These are phyloP conservation scores for Amaurobius ferox DNA, from an alignment of 2,888 invertebrate species.

Conservation along the genomic window DNA sequence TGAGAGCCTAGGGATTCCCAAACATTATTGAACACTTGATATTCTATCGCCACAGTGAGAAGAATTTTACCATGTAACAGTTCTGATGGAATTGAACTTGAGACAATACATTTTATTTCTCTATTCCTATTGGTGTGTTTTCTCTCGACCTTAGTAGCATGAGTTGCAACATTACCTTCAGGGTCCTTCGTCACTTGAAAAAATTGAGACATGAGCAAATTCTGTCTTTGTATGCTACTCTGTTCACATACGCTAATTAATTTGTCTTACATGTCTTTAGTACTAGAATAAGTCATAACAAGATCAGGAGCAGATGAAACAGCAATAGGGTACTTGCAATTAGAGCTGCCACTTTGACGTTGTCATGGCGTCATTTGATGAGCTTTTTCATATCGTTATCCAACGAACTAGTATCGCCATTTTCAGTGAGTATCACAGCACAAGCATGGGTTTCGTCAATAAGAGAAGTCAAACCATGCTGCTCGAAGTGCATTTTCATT, in stretches of 20 bases:
- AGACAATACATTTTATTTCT: neutral
- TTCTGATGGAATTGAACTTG: neutral
- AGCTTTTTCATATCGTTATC: too few relatives aligned
- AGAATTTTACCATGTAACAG: conserved; percentile 3
- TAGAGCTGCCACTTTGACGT: too few relatives aligned
- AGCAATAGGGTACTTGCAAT: too few relatives aligned
- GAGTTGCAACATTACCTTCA: conserved; percentile 10
- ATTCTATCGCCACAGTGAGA: neutral
- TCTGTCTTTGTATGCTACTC: neutral
- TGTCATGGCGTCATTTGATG: too few relatives aligned
- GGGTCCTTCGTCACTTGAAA: neutral
- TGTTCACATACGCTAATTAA: neutral
- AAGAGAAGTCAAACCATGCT: too few relatives aligned
- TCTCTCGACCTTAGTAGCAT: conserved; percentile 20
- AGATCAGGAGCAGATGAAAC: neutral
- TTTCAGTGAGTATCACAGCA: too few relatives aligned
- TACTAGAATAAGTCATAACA: neutral
- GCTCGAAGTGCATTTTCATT: too few relatives aligned
- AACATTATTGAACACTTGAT: conserved; percentile 19
- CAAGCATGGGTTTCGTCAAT: too few relatives aligned
- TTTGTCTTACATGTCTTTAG: neutral
- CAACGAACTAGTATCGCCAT: too few relatives aligned
- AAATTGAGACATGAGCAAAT: too few relatives aligned
- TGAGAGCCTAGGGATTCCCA: conserved; percentile 27
- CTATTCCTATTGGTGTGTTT: too few relatives aligned